A percentile compares a stretch with the other conserved stretches of the same genome.
phyloP scores from a whole-genome alignment of 2,113 vertebrate genomes.

The Ailurus styani region DNA sequence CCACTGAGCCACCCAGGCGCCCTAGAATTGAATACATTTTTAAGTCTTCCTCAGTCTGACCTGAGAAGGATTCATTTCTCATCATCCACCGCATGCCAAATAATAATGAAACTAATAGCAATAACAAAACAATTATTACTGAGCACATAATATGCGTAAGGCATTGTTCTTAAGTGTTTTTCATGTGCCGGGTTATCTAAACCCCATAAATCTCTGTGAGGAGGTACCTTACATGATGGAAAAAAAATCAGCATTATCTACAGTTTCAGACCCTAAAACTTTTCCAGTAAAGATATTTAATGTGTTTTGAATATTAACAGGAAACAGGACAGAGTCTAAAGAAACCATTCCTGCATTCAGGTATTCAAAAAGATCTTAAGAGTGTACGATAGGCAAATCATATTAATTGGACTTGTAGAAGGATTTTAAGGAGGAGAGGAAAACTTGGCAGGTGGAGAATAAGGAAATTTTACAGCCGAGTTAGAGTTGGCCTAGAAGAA shows the following conservation, averaged over 20 bases:
- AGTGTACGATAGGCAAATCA: neutral
- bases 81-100: neutral
- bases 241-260: neutral
- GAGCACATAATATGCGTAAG: neutral
- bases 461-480: neutral
- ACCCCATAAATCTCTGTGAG: neutral
- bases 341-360: neutral
- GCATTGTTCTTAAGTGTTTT: neutral
- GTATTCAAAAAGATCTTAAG: neutral
- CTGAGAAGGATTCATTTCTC: neutral
- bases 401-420: neutral
- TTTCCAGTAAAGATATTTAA: neutral
- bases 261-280: neutral
- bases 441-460: neutral
- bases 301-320: neutral
- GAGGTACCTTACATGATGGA: neutral
- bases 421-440: neutral
- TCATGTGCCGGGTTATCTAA: neutral
- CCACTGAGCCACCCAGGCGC: too few species aligned
- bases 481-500: neutral
- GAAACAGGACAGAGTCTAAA: neutral
- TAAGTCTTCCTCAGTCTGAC: neutral
- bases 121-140: neutral
- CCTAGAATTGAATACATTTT: too few species aligned
- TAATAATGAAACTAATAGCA: neutral